phyloP scores from a whole-genome alignment of 1,140 invertebrate species.

The Episyrphus balteatus region DNA sequence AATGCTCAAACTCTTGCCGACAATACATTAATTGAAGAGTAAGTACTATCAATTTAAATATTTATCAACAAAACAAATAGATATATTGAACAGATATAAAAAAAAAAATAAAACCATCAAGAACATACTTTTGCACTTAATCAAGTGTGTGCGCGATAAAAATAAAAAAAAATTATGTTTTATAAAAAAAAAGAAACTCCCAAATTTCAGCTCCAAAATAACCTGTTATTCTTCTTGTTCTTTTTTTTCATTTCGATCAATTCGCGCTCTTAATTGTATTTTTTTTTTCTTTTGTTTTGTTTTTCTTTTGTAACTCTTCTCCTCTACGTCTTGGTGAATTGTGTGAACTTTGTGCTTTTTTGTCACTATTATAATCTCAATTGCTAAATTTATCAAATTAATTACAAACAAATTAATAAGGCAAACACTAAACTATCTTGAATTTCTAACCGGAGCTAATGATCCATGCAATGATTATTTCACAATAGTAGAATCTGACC shows the following conservation, averaged over 20 bases:
- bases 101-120: constrained; percentile 5
- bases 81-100: neutral
- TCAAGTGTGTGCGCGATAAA: no score
- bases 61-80: no score
- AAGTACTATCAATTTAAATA: constrained; percentile 35
- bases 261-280: neutral
- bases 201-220: no score
- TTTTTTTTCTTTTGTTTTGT: neutral
- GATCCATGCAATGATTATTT: no score
- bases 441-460: constrained; percentile 8
- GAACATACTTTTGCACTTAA: no score
- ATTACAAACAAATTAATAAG: no score
- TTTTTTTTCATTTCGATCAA: no score
- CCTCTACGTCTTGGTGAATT: neutral
- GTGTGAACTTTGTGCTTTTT: neutral
- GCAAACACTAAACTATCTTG: constrained; percentile 11
- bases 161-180: no score
- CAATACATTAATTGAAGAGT: constrained; percentile 46
- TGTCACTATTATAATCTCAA: neutral
- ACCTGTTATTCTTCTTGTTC: no score
- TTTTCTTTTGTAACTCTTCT: no score
- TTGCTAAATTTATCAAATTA: neutral
- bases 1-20: constrained; percentile 33
- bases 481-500: no score
- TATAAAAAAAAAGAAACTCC: no score